phyloP scores from a whole-genome alignment of 2,797 vertebrate species.

The Coendou prehensilis region DNA sequence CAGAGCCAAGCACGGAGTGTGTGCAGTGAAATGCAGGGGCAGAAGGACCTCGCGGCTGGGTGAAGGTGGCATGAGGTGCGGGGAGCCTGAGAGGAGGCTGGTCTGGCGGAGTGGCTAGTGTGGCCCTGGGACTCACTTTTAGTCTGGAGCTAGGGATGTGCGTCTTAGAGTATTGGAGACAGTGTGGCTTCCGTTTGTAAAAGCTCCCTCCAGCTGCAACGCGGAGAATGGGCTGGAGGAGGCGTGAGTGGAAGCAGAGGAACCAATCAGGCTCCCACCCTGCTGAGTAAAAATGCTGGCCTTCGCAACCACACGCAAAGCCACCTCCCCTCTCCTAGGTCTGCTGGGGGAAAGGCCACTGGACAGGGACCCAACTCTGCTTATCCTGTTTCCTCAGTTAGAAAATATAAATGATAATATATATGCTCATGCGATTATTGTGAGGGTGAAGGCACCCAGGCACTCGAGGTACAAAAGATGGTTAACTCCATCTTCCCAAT shows the following conservation, averaged over 20 bases:
- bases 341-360: too few species aligned
- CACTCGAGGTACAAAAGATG: neutral
- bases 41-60: neutral
- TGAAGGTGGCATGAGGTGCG: neutral
- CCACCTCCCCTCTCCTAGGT: neutral
- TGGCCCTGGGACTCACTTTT: neutral
- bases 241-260: neutral
- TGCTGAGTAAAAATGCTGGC: neutral
- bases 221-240: neutral
- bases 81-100: neutral
- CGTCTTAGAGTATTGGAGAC: neutral
- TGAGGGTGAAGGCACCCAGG: neutral
- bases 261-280: neutral
- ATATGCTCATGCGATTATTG: neutral
- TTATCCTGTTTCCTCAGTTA: neutral
- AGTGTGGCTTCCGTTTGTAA: neutral
- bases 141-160: neutral
- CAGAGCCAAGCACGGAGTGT: neutral
- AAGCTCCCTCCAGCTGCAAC: neutral
- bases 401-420: constrained; percentile 25
- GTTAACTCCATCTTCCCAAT: neutral
- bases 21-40: neutral
- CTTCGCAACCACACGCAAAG: neutral
- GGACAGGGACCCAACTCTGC: neutral
- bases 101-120: neutral